Evolutionary conservation across 2,888 invertebrate genomes (phyloP), one percentile per base, ranked within the genome.

Genomic region (Melikaiella ostensackeni): DNA sequence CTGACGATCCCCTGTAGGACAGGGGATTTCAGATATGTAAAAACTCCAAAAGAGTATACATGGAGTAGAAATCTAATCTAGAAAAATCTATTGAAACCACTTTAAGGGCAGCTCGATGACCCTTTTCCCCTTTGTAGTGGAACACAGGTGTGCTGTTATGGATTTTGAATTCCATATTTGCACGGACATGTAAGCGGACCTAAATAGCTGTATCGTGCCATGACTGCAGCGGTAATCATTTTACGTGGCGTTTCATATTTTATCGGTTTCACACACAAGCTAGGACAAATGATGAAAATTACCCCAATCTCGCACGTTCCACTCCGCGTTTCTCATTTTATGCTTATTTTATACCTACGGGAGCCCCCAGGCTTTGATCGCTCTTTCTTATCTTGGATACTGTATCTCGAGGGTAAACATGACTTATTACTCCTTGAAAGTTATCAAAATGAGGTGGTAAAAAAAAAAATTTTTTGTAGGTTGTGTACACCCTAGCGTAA

Each of bases 131-230:
- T 27, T 66, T 16, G 27, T 42, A 27, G 27, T 19, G 46, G 42
- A 66, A 66, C 46, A 66, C 66, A 46, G 46, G 46, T 66, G 33
- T 21, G 70, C n/a, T 70, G 30, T 55, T 70, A 70, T 70, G 70
- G 50, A 70, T 70, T 70, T 70, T 21, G 70, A 70, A 70, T 70
- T 70, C n/a, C n/a, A n/a, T n/a, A 70, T 70, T 70, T 70, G 70
- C 70, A 70, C 70, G 70, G 70, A 70, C 70, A 70, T 70, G 70
- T 46, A 50, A 21, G 50, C n/a, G 50, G 50, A 55, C 30, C 70
- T 70, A 70, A 70, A 70, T 70, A 30, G 70, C 46, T 70, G 46
- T 70, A 33, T 70, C 64, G 64, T 64, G 64, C 64, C 38, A 13
- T 50, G 33, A 70, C 70, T 70, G n/a, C 70, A 70, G 50, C 46